A percentile compares a stretch with the other conserved stretches of the same genome.
These are phyloP conservation scores for Linnaemya tessellans DNA, from an alignment of 2,888 invertebrate genomes.

Conservation along the genomic window DNA sequence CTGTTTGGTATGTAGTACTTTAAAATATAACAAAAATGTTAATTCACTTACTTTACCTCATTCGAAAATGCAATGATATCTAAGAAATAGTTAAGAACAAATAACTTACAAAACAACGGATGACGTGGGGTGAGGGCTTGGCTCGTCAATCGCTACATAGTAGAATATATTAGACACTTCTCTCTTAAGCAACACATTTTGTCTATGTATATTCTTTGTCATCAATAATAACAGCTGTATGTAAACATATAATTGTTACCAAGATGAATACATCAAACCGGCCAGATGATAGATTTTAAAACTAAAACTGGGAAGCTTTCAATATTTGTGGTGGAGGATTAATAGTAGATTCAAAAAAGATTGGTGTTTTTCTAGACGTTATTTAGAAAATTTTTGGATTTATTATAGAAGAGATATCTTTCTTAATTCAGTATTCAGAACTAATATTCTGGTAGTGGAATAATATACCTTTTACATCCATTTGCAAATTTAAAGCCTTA, in stretches of 20 bases:
- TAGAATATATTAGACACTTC: neutral
- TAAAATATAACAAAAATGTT: neutral
- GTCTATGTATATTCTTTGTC: neutral
- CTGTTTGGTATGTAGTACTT: constrained; percentile 12
- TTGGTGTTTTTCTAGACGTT: too few relatives aligned
- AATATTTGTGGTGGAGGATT: too few relatives aligned
- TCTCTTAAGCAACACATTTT: neutral
- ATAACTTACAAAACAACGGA: neutral
- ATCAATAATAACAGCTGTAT: neutral
- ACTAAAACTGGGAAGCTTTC: neutral
- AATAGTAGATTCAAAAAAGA: too few relatives aligned
- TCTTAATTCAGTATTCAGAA: too few relatives aligned
- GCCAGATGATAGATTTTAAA: neutral
- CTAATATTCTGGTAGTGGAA: too few relatives aligned
- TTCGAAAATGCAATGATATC: neutral
- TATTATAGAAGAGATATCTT: too few relatives aligned
- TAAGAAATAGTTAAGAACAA: neutral
- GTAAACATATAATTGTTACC: too few relatives aligned
- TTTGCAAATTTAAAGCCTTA: too few relatives aligned
- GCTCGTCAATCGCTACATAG: neutral
- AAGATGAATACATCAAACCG: neutral
- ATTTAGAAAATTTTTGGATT: too few relatives aligned
- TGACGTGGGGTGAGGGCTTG: neutral
- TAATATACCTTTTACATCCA: too few relatives aligned
- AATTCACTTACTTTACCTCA: neutral